A percentile compares a stretch with the other conserved stretches of the same genome.
phyloP scores from a whole-genome alignment of 1,140 invertebrate species.

The Hylaeus volcanicus region DNA sequence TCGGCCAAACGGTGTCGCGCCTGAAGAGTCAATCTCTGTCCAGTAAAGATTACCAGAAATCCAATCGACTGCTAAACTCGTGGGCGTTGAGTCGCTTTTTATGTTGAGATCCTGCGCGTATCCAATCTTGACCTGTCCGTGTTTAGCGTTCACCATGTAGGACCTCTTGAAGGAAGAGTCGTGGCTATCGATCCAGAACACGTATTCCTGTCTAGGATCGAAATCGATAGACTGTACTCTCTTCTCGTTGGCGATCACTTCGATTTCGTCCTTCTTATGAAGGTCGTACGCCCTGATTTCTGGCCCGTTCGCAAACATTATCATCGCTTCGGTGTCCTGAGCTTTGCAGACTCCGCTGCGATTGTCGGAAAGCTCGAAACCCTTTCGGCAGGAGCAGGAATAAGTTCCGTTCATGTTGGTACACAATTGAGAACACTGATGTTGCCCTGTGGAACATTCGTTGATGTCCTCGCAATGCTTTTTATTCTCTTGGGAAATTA shows the following conservation, averaged over 20 bases:
- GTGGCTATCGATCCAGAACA: constrained; percentile 96
- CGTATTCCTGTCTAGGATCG: constrained; percentile 88
- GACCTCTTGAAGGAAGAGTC: constrained; percentile 95
- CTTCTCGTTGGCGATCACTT: constrained; percentile 90
- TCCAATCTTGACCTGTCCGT: constrained; percentile 89
- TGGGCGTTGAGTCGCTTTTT: constrained; percentile 87
- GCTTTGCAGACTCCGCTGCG: constrained; percentile 91
- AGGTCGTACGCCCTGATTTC: constrained; percentile 90
- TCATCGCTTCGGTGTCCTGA: constrained; percentile 83
- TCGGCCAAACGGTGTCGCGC: constrained; percentile 86
- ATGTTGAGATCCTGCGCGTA: constrained; percentile 93
- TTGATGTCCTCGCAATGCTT: constrained; percentile 94
- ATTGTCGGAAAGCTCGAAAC: constrained; percentile 88
- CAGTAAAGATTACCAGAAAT: constrained; percentile 96
- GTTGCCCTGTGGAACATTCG: constrained; percentile 91
- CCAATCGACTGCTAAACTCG: constrained; percentile 94
- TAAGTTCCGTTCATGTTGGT: constrained; percentile 95
- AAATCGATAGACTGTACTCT: constrained; percentile 94
- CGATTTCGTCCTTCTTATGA: constrained; percentile 85
- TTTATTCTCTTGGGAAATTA: constrained; percentile 87
- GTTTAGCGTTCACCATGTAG: constrained; percentile 90
- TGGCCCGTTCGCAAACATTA: constrained; percentile 90
- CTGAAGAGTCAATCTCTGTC: constrained; percentile 91
- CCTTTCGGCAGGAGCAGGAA: constrained; percentile 91
- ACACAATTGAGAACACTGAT: constrained; percentile 96